Percentiles rank a stretch among this genome's conserved stretches.
Evolutionary conservation across 2,797 vertebrate species (phyloP).

Genomic region (Hirundo rustica): DNA sequence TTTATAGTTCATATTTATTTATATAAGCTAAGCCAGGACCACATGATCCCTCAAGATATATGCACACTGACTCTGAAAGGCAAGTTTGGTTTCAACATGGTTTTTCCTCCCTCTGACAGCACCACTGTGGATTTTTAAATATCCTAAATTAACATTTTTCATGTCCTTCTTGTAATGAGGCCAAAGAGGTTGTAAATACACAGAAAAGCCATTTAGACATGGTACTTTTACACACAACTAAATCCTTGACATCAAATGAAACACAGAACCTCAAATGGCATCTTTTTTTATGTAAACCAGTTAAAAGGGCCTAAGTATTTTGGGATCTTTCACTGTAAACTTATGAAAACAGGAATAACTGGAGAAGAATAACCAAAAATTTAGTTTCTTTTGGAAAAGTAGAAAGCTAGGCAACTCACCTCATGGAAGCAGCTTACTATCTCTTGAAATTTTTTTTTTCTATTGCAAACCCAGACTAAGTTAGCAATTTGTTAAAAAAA

Average conservation of each 20-base stretch:
- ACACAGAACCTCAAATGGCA: neutral
- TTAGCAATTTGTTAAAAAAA: neutral
- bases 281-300: neutral
- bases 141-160: neutral
- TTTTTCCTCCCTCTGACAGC: neutral
- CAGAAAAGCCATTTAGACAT: neutral
- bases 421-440: neutral
- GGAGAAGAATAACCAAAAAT: neutral
- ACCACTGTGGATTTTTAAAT: neutral
- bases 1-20: slow-evolving; percentile 11
- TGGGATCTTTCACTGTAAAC: neutral
- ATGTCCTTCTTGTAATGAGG: neutral
- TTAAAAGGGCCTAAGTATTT: neutral
- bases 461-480: neutral
- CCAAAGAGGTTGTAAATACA: neutral
- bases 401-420: neutral
- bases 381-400: neutral
- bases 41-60: neutral
- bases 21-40: neutral
- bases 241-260: neutral
- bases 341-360: neutral
- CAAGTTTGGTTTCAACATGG: neutral
- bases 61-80: neutral
- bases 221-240: neutral
- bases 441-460: neutral